Evolutionary conservation across 2,888 invertebrate species (phyloP).

Genomic region (Drosophila yooni): DNA sequence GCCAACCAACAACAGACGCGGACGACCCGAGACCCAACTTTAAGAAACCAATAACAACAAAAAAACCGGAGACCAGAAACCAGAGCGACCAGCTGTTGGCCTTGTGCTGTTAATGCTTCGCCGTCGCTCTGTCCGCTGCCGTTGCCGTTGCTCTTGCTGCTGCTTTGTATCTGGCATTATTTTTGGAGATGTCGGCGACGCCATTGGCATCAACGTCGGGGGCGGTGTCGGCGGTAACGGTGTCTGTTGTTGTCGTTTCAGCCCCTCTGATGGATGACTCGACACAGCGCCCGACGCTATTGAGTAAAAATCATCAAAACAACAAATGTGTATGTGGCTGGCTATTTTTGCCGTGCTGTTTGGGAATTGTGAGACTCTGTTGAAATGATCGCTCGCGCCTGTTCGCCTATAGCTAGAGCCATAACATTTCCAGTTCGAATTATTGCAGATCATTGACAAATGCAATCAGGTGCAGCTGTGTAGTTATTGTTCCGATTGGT

Average conservation of each 20-base stretch:
- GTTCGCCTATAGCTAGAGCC: conserved; percentile 5
- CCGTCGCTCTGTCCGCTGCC: conserved; percentile 32
- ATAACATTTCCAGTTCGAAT: conserved; percentile 46
- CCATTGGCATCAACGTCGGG: conserved; percentile 9
- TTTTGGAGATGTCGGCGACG: conserved; percentile 57
- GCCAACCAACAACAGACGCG: conserved; percentile 44
- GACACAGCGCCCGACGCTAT: conserved; percentile 30
- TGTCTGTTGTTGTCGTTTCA: conserved; percentile 48
- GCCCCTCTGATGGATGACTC: conserved; percentile 61
- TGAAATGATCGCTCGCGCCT: conserved; percentile 36
- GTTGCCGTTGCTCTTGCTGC: conserved; percentile 26
- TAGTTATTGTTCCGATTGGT: conserved; percentile 11
- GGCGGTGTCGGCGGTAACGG: conserved; percentile 10
- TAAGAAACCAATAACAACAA: conserved; percentile 31
- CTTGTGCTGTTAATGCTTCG: conserved; percentile 63
- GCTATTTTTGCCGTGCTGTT: conserved; percentile 48
- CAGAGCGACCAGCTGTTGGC: conserved; percentile 63
- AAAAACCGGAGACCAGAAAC: conserved; percentile 40
- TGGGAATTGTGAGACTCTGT: conserved; percentile 21
- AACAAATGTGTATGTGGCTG: conserved; percentile 29
- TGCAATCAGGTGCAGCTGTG: conserved; percentile 41
- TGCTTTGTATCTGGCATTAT: conserved; percentile 62
- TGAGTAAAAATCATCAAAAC: conserved; percentile 46
- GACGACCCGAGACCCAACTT: conserved; percentile 39
- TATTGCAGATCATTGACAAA: conserved; percentile 32